Percentiles rank a stretch among this genome's conserved stretches.
Conservation (phyloP, 2,797 vertebrate genomes). For the Acanthopagrus latus region DNA sequence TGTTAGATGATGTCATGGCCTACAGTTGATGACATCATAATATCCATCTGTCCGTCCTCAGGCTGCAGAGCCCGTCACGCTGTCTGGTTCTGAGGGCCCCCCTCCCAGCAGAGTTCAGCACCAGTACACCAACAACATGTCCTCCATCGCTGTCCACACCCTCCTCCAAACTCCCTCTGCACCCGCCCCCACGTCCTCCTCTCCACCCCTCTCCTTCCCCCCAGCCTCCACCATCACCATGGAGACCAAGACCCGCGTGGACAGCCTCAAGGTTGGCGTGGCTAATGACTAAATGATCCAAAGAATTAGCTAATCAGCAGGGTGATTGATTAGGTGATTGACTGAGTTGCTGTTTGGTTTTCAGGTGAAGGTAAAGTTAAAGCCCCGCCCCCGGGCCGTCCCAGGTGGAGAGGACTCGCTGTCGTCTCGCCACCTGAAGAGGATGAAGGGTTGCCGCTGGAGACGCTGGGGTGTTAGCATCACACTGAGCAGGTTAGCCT, state of each 20-base stretch:
- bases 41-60: constrained; percentile 52
- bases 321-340: not conserved
- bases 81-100: constrained; percentile 71
- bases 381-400: constrained; percentile 89
- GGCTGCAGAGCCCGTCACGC: constrained; percentile 70
- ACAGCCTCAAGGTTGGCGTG: constrained; percentile 90
- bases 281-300: accelerated
- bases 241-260: constrained; percentile 86
- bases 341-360: not conserved
- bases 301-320: too few species aligned
- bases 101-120: constrained; percentile 83
- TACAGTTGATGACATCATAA: constrained; percentile 7
- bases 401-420: constrained; percentile 84
- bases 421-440: constrained; percentile 82
- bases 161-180: constrained; percentile 87
- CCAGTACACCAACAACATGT: constrained; percentile 94
- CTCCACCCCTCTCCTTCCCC: constrained; percentile 90
- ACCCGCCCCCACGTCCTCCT: constrained; percentile 82
- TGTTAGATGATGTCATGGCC: not conserved
- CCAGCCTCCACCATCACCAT: constrained; percentile 83
- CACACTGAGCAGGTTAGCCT: constrained; percentile 83
- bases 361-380: constrained; percentile 92
- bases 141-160: constrained; percentile 91
- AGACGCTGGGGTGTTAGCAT: constrained; percentile 94
- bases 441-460: constrained; percentile 92